Evolutionary conservation across 2,797 vertebrate genomes (phyloP), one percentile per base, ranked within the genome.

Genomic region (Leuciscus waleckii): DNA sequence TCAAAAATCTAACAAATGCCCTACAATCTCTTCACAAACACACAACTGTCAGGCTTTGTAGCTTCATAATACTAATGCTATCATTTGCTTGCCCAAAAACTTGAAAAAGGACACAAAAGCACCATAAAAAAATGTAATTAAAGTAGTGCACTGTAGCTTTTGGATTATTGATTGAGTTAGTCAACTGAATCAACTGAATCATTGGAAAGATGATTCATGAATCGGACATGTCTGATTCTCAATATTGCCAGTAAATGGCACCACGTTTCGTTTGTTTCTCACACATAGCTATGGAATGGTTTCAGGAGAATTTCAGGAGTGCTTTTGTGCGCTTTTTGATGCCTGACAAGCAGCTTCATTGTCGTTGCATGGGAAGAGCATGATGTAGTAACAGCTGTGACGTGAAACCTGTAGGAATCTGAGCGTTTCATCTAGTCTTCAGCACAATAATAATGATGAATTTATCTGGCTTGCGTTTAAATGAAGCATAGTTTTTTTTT

Each of bases 281-380:
- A 35, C 73, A 23, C 49, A 35, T 35, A 61, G n/a, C n/a, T 61
- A 14, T 14, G 16, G 14, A 17, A 17, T 51, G 21, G 19, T 56
- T 77, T 58, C 51, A 39, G 71, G 71, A 29, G 29, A 9, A 4
- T 56, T 76, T 56, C 49, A 39, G 73, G 73, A 29, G 32, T 37
- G 74, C 49, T 61, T 61, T 78, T 78, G 75, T 78, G n/a, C 37
- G 14, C 14, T 63, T 63, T 63, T 63, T 79, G 76, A 43, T 43
- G 56, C 56, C 39, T 43, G 56, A 43, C 56, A n/a, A n/a, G n/a
- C n/a, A 63, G 37, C 56, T 63, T 63, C 37, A 43, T 43, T 79
- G 56, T 79, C 2, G 19, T 21, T 3, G 56, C 76, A 79, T 61
- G 76, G 37, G 76, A 78, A 39, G 51, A 61, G 29, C 29, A 37